These are phyloP conservation scores for Prosopocoilus inquinatus DNA, from an alignment of 2,888 invertebrate species.

Conservation along the genomic window DNA sequence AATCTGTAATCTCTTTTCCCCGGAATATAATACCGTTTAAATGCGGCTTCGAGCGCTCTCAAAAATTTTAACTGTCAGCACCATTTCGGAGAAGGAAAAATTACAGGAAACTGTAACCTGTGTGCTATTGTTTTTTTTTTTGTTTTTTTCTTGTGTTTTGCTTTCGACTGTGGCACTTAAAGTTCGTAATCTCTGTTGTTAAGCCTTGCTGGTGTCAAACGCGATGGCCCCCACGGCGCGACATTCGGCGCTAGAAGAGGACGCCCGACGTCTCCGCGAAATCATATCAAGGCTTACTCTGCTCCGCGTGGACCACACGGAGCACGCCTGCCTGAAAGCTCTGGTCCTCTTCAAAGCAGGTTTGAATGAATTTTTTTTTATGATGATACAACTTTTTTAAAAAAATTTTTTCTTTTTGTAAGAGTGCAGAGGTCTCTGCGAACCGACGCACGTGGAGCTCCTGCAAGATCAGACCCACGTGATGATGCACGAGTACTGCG, in stretches of 20 bases:
- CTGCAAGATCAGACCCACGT: conserved; percentile 80
- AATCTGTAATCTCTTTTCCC: no score
- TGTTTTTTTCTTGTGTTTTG: no score
- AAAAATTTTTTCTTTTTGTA: conserved; percentile 12
- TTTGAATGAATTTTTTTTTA: no score
- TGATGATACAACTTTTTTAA: no score
- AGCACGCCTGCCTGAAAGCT: conserved; percentile 83
- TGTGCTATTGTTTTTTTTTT: no score
- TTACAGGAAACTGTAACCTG: no score
- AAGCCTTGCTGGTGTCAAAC: conserved; percentile 44
- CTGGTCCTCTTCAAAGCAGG: conserved; percentile 79
- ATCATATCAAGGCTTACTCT: conserved; percentile 64
- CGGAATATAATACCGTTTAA: no score
- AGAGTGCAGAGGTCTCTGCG: conserved; percentile 64
- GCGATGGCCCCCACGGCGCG: conserved; percentile 54
- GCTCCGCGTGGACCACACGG: conserved; percentile 73
- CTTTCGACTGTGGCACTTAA: no score
- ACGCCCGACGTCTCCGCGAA: conserved; percentile 61
- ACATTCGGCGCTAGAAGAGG: conserved; percentile 56
- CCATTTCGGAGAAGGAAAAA: no score
- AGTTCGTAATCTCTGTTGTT: no score
- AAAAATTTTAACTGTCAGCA: no score
- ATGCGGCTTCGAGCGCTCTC: no score
- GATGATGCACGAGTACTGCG: conserved; percentile 72
- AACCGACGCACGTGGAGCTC: conserved; percentile 60